Evolutionary conservation across 2,888 invertebrate species (phyloP).

Genomic region (Ophion costatus): DNA sequence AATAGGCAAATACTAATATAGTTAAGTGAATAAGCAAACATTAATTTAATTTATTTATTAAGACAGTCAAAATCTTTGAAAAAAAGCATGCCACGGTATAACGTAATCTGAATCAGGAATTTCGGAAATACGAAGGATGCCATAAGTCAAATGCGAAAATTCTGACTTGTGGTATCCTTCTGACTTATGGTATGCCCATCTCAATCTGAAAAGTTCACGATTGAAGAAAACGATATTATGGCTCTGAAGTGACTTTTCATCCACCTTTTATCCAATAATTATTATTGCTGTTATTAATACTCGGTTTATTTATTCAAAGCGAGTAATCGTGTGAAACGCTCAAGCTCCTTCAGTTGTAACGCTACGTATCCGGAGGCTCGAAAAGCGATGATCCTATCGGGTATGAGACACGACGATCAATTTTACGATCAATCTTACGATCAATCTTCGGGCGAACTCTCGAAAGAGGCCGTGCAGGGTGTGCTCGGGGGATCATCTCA

Average conservation of each 20-base stretch:
- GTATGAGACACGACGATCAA: background rate
- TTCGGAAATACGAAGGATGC: no score
- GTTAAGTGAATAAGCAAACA: no score
- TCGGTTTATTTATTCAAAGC: background rate
- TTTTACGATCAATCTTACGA: background rate
- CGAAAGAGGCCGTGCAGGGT: background rate
- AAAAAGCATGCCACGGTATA: no score
- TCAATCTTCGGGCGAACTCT: background rate
- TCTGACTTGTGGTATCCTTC: no score
- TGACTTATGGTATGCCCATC: no score
- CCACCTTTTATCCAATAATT: background rate
- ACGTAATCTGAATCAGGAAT: no score
- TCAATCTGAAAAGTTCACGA: no score
- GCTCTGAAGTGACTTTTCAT: background rate
- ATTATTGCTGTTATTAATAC: background rate
- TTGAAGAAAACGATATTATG: no score
- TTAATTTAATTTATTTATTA: no score
- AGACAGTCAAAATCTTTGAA: no score
- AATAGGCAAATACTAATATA: no score
- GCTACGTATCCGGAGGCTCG: background rate
- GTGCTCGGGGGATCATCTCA: slow-evolving; percentile 2
- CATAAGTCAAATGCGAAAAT: no score
- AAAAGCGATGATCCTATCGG: background rate
- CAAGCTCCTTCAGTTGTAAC: background rate
- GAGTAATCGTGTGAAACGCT: background rate